A percentile compares a stretch with the other conserved stretches of the same genome.
Evolutionary conservation across 2,113 vertebrate species (phyloP).

Genomic region (Tragulus kanchil): DNA sequence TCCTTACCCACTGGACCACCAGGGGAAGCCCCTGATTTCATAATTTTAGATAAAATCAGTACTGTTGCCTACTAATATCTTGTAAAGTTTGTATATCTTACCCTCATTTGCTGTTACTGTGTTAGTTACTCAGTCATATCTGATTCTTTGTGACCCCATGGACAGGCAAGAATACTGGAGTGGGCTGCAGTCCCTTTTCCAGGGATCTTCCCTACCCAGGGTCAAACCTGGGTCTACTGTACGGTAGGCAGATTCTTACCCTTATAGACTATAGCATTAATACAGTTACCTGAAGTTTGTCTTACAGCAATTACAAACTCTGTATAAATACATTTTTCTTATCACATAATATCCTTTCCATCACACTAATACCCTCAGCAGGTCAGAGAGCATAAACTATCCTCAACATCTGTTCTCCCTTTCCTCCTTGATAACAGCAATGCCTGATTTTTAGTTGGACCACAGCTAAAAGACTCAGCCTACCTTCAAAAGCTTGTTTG

Average conservation of each 20-base stretch:
- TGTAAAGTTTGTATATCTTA: neutral
- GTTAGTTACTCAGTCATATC: too few relatives aligned
- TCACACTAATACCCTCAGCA: neutral
- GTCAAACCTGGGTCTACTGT: too few relatives aligned
- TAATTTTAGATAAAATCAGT: neutral
- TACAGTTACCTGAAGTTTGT: neutral
- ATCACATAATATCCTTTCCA: neutral
- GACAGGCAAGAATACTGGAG: too few relatives aligned
- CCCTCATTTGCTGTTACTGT: neutral
- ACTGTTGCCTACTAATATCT: neutral
- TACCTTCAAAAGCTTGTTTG: conserved; percentile 21
- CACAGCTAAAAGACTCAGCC: neutral
- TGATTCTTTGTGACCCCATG: too few relatives aligned
- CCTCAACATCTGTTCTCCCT: neutral
- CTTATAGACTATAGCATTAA: neutral
- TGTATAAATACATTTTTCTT: conserved; percentile 7
- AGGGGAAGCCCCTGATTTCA: too few relatives aligned
- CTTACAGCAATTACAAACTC: neutral
- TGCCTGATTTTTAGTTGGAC: neutral
- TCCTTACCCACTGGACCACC: too few relatives aligned
- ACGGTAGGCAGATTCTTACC: too few relatives aligned
- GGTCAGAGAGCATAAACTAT: neutral
- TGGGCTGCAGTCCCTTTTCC: too few relatives aligned
- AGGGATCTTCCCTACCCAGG: too few relatives aligned
- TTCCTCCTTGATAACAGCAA: neutral